A percentile compares a stretch with the other conserved stretches of the same genome.
Conservation (phyloP, 1,140 invertebrate species). For the Choristoneura fumiferana region DNA sequence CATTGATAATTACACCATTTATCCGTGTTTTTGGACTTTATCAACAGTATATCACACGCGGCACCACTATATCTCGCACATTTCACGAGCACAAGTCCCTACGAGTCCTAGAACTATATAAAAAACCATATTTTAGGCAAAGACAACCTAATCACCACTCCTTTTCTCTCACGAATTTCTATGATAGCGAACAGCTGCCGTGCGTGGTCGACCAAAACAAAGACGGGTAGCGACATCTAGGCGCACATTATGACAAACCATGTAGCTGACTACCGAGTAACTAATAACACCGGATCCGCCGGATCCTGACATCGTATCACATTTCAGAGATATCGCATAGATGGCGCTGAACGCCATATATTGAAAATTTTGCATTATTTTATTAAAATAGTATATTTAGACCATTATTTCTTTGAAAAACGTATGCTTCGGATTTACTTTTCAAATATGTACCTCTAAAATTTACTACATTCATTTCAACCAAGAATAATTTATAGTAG, state of each 20-base stretch:
- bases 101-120: slow-evolving; percentile 59
- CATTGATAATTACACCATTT: slow-evolving; percentile 64
- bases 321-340: background rate
- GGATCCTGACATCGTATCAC: background rate
- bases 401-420: too few relatives aligned
- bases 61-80: slow-evolving; percentile 50
- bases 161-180: slow-evolving; percentile 76
- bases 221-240: slow-evolving; percentile 61
- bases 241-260: background rate
- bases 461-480: too few relatives aligned
- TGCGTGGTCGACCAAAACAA: slow-evolving; percentile 75
- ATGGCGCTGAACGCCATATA: slow-evolving; percentile 9
- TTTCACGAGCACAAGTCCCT: slow-evolving; percentile 40
- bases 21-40: slow-evolving; percentile 50
- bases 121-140: slow-evolving; percentile 68
- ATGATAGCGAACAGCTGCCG: slow-evolving; percentile 78
- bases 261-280: background rate
- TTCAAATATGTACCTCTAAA: too few relatives aligned
- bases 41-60: slow-evolving; percentile 53
- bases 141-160: slow-evolving; percentile 76
- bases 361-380: too few relatives aligned
- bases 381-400: too few relatives aligned
- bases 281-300: too few relatives aligned
- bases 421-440: too few relatives aligned
- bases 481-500: too few relatives aligned